Percentiles rank a stretch among this genome's conserved stretches.
These are phyloP conservation scores for Embidobia sp. DNA, from an alignment of 2,888 invertebrate species.

Conservation along the genomic window DNA sequence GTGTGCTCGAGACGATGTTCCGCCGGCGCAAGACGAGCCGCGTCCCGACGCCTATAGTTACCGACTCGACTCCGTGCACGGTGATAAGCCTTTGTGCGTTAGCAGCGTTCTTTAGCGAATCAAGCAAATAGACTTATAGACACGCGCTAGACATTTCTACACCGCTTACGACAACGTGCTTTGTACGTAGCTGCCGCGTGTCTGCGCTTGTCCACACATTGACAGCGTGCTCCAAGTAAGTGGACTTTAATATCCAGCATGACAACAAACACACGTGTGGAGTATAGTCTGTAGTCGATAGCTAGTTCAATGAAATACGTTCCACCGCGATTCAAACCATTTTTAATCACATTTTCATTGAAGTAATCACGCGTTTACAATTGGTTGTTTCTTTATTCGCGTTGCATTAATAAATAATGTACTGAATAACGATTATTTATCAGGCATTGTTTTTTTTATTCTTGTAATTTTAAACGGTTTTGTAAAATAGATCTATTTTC, in stretches of 20 bases:
- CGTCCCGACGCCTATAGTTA: conserved; percentile 25
- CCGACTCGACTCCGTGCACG: background rate
- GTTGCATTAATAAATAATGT: too few relatives aligned
- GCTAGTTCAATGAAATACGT: conserved; percentile 22
- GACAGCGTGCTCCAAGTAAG: conserved; percentile 6
- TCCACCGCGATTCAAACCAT: background rate
- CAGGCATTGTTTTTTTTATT: too few relatives aligned
- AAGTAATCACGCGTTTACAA: background rate
- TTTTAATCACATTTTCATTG: conserved; percentile 24
- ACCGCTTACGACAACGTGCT: background rate
- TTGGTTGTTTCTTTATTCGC: too few relatives aligned
- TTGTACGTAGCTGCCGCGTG: too few relatives aligned
- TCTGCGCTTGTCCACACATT: conserved; percentile 1
- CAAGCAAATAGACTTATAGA: conserved; percentile 16
- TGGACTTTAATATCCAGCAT: conserved; percentile 13
- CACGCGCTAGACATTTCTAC: conserved; percentile 17
- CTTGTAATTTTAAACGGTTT: too few relatives aligned
- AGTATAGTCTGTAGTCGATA: background rate
- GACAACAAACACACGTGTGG: conserved; percentile 27
- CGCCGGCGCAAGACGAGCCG: conserved; percentile 34
- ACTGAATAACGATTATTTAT: too few relatives aligned
- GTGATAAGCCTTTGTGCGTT: conserved; percentile 12
- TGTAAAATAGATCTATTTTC: too few relatives aligned
- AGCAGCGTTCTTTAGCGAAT: background rate
- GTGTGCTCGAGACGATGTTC: conserved; percentile 53